Evolutionary conservation across 2,797 vertebrate species (phyloP), one percentile per base, ranked within the genome.

Genomic region (Pyrrhura leucotis): DNA sequence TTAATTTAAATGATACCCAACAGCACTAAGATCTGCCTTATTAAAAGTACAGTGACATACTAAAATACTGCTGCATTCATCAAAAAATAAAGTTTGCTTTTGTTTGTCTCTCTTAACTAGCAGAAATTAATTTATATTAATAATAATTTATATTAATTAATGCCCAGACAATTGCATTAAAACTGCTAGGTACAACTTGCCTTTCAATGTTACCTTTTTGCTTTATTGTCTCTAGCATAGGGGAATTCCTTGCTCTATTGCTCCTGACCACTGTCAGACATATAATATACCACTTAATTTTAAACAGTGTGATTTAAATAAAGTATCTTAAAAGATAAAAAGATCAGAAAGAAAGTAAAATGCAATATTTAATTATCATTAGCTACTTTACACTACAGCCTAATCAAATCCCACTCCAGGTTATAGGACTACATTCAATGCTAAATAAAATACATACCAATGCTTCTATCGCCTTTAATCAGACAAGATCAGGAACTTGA

Each of bases 1-100:
- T 93, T 93, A 85, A 89, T 94, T 92, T 75, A 89, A 77, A 66
- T 69, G 42, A 82, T 66, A 85, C 31, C 44, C 1, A 79, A 71
- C 7, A 69, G 37, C 26, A 66, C 18, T 47, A 84, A 90, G 48
- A 84, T 39, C 33, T 73, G 50, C 31, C 47, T 72, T 75, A 78
- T 53, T 78, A 78, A 66, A 93, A 90, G 40, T 23, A 77, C 19
- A 40, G 23, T 0, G 0, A 78, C 42, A 75, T 89, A 71, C 25
- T 28, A 54, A 80, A 93, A 65, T 40, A 81, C 35, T 68, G 28
- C 3, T 40, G 11, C 28, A 53, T 78, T 81, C 15, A 61, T 91
- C 67, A 83, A 33, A 51, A 93, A 93, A 65, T 8, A 56, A 56
- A 44, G 10, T 31, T 82, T 42, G 42, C 42, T 42, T 6, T 39